These are phyloP conservation scores for Watsonalla binaria DNA, from an alignment of 2,888 invertebrate species.

Conservation along the genomic window DNA sequence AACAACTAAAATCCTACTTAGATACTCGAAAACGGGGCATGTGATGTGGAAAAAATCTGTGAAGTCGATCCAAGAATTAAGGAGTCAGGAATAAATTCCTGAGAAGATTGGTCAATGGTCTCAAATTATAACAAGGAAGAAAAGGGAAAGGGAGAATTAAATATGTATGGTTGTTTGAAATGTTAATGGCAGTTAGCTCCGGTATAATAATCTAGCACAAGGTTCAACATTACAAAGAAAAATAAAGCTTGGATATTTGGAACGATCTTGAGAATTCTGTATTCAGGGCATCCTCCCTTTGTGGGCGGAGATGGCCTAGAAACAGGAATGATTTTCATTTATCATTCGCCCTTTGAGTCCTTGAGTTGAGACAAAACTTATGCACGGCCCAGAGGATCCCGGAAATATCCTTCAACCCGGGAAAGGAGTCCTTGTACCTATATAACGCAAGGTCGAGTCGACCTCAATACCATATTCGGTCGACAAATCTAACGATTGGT, in stretches of 20 bases:
- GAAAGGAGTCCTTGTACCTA: conserved; percentile 40
- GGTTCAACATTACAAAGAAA: background rate
- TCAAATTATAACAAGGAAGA: background rate
- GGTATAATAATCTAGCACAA: background rate
- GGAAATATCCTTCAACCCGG: conserved; percentile 58
- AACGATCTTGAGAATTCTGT: conserved; percentile 34
- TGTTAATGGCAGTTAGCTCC: background rate
- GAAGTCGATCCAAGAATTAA: background rate
- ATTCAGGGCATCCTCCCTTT: conserved; percentile 47
- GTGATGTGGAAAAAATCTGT: background rate
- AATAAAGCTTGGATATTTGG: background rate
- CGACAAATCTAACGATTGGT: conserved; percentile 44
- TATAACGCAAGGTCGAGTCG: conserved; percentile 48
- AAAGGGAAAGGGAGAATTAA: background rate
- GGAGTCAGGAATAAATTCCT: background rate
- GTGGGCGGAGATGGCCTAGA: conserved; percentile 51
- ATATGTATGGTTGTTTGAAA: background rate
- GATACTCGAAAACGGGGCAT: background rate
- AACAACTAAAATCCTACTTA: background rate
- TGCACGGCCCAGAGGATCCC: conserved; percentile 56
- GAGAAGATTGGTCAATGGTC: background rate
- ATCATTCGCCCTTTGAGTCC: conserved; percentile 55
- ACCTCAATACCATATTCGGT: conserved; percentile 31
- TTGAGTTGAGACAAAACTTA: conserved; percentile 62
- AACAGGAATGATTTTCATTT: conserved; percentile 62